Conservation (phyloP, 1,140 invertebrate species). For the Drosophila insularis region DNA sequence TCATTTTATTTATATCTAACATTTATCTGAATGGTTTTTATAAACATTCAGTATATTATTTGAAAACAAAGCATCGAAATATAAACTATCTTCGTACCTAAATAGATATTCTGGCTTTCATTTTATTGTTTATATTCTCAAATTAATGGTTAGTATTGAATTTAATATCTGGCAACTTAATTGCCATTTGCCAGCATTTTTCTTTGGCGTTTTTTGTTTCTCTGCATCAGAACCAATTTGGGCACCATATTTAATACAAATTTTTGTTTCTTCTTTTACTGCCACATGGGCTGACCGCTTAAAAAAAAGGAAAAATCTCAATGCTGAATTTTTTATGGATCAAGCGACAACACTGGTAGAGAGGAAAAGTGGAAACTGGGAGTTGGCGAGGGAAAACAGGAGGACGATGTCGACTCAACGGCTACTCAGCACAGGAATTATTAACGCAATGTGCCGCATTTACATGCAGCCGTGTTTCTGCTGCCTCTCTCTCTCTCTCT, state of each 20-base stretch:
- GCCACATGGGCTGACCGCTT: background rate
- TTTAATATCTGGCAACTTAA: background rate
- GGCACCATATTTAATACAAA: background rate
- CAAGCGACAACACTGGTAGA: conserved; percentile 15
- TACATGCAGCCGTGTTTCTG: conserved; percentile 20
- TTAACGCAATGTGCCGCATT: conserved; percentile 57
- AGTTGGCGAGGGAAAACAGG: background rate
- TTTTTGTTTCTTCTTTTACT: conserved; percentile 3
- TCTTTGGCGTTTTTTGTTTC: background rate
- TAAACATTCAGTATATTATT: too few species aligned
- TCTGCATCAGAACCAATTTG: background rate
- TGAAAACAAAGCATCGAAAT: too few species aligned
- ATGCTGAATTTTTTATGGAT: conserved; percentile 45
- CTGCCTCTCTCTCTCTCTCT: too few species aligned
- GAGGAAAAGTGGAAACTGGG: background rate
- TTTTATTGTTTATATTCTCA: too few species aligned
- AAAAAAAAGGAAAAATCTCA: conserved; percentile 29
- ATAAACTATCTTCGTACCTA: too few species aligned
- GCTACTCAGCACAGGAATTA: conserved; percentile 64
- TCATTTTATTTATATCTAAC: too few species aligned
- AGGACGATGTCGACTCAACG: conserved; percentile 52
- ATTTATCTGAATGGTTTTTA: too few species aligned
- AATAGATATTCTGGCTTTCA: too few species aligned
- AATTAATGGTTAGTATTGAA: background rate
- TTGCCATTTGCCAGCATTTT: background rate